A percentile compares a stretch with the other conserved stretches of the same genome.
phyloP scores from a whole-genome alignment of 2,888 invertebrate genomes.

The Sphecodes monilicornis region DNA sequence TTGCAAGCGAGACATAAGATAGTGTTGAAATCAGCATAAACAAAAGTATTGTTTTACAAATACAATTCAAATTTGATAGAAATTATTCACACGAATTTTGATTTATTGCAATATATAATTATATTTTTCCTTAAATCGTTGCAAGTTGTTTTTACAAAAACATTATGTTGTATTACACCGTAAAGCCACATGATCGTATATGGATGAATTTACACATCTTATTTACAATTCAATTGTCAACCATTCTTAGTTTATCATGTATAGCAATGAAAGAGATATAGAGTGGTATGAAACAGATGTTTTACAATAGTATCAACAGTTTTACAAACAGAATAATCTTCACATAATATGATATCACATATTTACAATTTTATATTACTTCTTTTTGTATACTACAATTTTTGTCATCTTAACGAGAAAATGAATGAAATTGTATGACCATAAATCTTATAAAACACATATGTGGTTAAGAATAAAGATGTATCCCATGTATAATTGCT shows the following conservation, averaged over 20 bases:
- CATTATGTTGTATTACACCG: slow-evolving; percentile 20
- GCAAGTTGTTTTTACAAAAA: slow-evolving; percentile 24
- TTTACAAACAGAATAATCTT: slow-evolving; percentile 18
- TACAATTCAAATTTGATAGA: slow-evolving; percentile 20
- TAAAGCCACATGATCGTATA: slow-evolving; percentile 20
- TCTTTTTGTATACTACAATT: slow-evolving; percentile 16
- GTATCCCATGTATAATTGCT: neutral
- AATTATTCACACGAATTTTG: slow-evolving; percentile 30
- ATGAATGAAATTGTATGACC: neutral
- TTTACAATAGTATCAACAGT: slow-evolving; percentile 11
- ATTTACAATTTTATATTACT: slow-evolving; percentile 16
- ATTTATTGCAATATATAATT: slow-evolving; percentile 21
- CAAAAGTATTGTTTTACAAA: slow-evolving; percentile 39
- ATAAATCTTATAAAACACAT: slow-evolving; percentile 16
- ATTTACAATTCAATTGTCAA: slow-evolving; percentile 23
- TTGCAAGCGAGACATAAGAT: slow-evolving; percentile 55
- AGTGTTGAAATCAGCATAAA: slow-evolving; percentile 58
- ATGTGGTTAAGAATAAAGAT: slow-evolving; percentile 12
- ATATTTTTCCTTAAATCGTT: slow-evolving; percentile 15
- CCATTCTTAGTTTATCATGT: slow-evolving; percentile 24
- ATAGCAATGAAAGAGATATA: slow-evolving; percentile 17
- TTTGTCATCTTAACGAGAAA: slow-evolving; percentile 14
- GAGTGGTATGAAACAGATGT: slow-evolving; percentile 38
- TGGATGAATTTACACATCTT: slow-evolving; percentile 9
- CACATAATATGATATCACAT: neutral